Evolutionary conservation across 2,113 vertebrate species (phyloP).

Genomic region (Trinectes maculatus): DNA sequence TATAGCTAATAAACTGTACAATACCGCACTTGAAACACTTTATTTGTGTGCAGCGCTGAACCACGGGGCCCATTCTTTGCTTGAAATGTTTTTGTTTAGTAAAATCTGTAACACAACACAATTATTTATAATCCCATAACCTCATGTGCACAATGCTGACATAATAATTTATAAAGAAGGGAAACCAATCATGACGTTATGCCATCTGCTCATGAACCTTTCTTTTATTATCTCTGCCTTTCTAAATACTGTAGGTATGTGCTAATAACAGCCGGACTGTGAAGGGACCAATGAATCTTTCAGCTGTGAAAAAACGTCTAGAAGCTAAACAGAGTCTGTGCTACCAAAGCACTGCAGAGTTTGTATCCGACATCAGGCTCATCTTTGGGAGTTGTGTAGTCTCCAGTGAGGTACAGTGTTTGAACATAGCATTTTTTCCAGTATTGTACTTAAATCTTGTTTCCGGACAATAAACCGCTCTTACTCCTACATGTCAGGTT

Average conservation of each 20-base stretch:
- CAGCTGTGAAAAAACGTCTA: conserved; percentile 84
- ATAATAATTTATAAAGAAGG: not conserved
- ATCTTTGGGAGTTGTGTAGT: conserved; percentile 87
- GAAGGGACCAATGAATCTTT: conserved; percentile 87
- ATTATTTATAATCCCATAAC: not conserved
- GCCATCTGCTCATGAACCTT: conserved; percentile 15
- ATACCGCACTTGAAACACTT: too few relatives aligned
- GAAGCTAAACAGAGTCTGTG: conserved; percentile 81
- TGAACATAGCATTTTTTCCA: not conserved
- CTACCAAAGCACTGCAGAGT: conserved; percentile 86
- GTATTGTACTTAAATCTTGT: not conserved
- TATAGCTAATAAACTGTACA: not conserved
- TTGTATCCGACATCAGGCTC: conserved; percentile 87
- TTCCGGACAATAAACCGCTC: not conserved
- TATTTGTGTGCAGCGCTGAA: too few relatives aligned
- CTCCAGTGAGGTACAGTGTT: conserved; percentile 78
- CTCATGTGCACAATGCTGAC: not conserved
- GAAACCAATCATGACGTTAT: not conserved
- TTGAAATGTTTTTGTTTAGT: not conserved
- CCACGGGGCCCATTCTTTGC: too few relatives aligned
- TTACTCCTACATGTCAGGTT: conserved; percentile 66
- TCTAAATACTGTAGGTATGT: conserved; percentile 59
- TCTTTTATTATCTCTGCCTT: conserved; percentile 34
- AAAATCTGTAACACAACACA: conserved; percentile 4
- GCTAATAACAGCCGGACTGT: conserved; percentile 70